Conservation (phyloP, 1,140 invertebrate genomes). For the Cotesia chilonis region DNA sequence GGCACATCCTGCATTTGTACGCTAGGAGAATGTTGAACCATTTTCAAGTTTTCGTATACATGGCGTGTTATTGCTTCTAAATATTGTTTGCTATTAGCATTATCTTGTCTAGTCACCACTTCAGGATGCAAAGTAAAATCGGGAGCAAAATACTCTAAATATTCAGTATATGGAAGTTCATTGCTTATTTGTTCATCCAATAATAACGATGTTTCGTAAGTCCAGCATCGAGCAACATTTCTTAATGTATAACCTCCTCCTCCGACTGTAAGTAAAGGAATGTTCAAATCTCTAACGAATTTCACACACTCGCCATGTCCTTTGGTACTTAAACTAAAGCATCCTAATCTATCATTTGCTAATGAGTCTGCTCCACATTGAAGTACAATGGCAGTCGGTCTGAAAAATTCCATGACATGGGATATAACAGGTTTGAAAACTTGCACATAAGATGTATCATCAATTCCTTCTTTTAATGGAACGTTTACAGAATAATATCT, state of each 20-base stretch:
- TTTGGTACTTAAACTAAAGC: constrained; percentile 88
- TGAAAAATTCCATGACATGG: constrained; percentile 95
- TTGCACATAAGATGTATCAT: constrained; percentile 91
- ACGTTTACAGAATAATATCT: constrained; percentile 97
- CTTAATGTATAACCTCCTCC: constrained; percentile 97
- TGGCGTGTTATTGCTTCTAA: constrained; percentile 84
- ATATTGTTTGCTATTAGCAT: constrained; percentile 93
- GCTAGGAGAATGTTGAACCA: constrained; percentile 87
- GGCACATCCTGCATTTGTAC: constrained; percentile 95
- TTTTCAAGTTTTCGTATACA: constrained; percentile 87
- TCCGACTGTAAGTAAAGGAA: constrained; percentile 94
- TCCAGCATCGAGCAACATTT: constrained; percentile 99
- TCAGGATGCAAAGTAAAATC: constrained; percentile 95
- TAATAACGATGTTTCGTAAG: constrained; percentile 95
- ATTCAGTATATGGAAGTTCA: constrained; percentile 92
- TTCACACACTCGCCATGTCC: constrained; percentile 97
- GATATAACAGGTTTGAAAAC: constrained; percentile 95
- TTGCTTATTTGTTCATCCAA: constrained; percentile 91
- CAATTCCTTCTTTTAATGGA: constrained; percentile 95
- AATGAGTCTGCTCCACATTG: constrained; percentile 99
- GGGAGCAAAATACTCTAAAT: constrained; percentile 94
- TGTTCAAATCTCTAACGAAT: constrained; percentile 92
- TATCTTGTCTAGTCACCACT: constrained; percentile 83
- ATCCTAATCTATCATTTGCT: constrained; percentile 91
- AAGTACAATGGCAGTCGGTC: constrained; percentile 95